Conservation (phyloP, 2,888 invertebrate genomes). For the Sarcophaga carnaria region DNA sequence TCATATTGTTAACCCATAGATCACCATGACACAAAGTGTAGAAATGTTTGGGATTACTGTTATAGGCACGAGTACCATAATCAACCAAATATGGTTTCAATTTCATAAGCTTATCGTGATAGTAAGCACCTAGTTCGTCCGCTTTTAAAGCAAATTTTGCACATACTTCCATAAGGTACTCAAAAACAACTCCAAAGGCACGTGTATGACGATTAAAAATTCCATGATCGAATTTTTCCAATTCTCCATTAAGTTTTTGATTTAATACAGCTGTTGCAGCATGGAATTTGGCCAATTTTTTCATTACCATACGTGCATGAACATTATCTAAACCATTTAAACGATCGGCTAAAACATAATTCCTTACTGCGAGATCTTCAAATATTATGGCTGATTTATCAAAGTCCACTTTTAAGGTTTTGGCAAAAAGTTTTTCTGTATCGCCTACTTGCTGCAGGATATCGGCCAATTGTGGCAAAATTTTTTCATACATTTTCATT, state of each 20-base stretch:
- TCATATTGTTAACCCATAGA: constrained; percentile 78
- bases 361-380: constrained; percentile 73
- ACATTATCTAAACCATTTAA: constrained; percentile 79
- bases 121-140: constrained; percentile 73
- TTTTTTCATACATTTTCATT: constrained; percentile 76
- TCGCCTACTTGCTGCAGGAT: constrained; percentile 70
- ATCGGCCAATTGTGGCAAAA: constrained; percentile 73
- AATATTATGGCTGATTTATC: constrained; percentile 75
- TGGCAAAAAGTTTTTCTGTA: constrained; percentile 74
- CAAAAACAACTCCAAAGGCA: constrained; percentile 74
- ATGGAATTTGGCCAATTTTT: constrained; percentile 82
- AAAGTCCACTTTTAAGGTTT: constrained; percentile 75
- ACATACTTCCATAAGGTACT: constrained; percentile 73
- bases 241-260: constrained; percentile 74
- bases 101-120: constrained; percentile 74
- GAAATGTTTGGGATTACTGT: constrained; percentile 67
- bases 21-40: constrained; percentile 79
- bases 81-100: constrained; percentile 75
- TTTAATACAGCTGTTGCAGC: constrained; percentile 82
- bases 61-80: constrained; percentile 74
- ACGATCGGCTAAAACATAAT: constrained; percentile 75
- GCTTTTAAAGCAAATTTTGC: constrained; percentile 74
- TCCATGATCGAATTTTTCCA: constrained; percentile 75
- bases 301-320: constrained; percentile 79
- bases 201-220: constrained; percentile 77